Evolutionary conservation across 2,888 invertebrate species (phyloP), one percentile per base, ranked within the genome.

Genomic region (Campoplex capitator): DNA sequence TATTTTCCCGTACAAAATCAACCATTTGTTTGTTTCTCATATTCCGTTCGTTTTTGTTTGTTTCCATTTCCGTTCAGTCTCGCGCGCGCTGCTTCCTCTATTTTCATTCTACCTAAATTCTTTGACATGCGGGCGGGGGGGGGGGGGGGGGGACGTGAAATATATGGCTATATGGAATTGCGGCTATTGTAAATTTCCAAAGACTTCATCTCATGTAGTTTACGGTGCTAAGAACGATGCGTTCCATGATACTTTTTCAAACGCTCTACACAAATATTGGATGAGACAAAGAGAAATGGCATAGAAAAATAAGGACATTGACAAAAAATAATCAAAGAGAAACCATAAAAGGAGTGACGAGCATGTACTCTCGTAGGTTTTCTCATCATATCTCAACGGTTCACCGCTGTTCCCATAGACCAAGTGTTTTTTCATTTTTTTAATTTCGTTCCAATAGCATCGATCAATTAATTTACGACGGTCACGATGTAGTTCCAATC

Each of bases 1-100:
- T 48, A 48, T 71, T 45, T 48, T 65, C 23, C 35, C 73, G 32
- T 45, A 9, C 23, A 73, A 73, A 45, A 42, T 79, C 84, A 81
- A 77, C 85, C n/a, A 32, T 38, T 75, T 58, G 38, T 75, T 75
- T 58, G 38, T 16, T 28, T 56, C 62, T 42, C 38, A 38, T 54
- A 32, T 68, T 68, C 54, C 54, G 51, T 68, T 38, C 38, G 35
- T 35, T 45, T 56, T 56, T n/a, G 35, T n/a, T 45, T 56, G 32
- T 1, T 48, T 38, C 62, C 32, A 35, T 51, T 28, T 51, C 32
- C 45, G 65, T 35, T 8, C 32, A 54, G 45, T 32, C 73, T 70
- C 45, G 16, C 70, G 28, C 45, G 16, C 70, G 28, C 28, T 45
- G 70, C 68, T 71, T 35, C 28, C 48, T 35, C 18, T 51, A 51